These are phyloP conservation scores for Acrobasis consociella DNA, from an alignment of 2,888 invertebrate species.

Conservation along the genomic window DNA sequence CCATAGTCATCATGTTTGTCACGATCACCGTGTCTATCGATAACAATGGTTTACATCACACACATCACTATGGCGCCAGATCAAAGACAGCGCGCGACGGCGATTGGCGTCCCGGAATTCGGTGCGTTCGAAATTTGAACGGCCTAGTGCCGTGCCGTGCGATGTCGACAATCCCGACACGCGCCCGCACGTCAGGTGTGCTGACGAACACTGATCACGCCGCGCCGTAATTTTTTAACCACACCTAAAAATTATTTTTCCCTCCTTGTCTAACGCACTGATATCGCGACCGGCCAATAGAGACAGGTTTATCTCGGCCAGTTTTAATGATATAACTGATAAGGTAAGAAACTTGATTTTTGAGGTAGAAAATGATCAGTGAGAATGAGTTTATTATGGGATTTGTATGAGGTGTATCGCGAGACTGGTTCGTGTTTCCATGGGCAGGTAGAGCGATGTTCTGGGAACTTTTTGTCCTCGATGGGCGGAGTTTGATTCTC, in stretches of 20 bases:
- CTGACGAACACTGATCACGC: conserved; percentile 68
- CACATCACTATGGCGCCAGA: conserved; percentile 64
- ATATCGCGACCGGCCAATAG: conserved; percentile 39
- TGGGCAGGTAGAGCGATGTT: conserved; percentile 55
- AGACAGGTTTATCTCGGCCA: conserved; percentile 56
- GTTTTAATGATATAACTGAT: conserved; percentile 56
- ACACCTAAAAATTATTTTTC: conserved; percentile 60
- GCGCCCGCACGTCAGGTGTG: conserved; percentile 69
- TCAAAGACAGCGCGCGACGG: conserved; percentile 39
- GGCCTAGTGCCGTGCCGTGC: conserved; percentile 51
- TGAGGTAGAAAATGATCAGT: conserved; percentile 44
- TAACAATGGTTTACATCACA: conserved; percentile 63
- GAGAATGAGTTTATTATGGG: conserved; percentile 44
- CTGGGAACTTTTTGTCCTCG: conserved; percentile 62
- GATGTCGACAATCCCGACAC: conserved; percentile 49
- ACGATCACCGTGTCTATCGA: conserved; percentile 64
- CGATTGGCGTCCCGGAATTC: conserved; percentile 52
- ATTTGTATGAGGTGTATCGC: conserved; percentile 51
- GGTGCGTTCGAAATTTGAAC: conserved; percentile 52
- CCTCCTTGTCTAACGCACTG: conserved; percentile 56
- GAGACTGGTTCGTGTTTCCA: conserved; percentile 57
- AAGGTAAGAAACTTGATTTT: conserved; percentile 61
- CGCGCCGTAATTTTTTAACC: conserved; percentile 61
- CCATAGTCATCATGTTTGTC: conserved; percentile 90
- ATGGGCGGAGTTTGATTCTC: conserved; percentile 74